Evolutionary conservation across 30 jellyfish, hydroid and myxozoan species (phyloP), one percentile per base, ranked within the genome.

Genomic region (Turritopsis dohrnii): DNA sequence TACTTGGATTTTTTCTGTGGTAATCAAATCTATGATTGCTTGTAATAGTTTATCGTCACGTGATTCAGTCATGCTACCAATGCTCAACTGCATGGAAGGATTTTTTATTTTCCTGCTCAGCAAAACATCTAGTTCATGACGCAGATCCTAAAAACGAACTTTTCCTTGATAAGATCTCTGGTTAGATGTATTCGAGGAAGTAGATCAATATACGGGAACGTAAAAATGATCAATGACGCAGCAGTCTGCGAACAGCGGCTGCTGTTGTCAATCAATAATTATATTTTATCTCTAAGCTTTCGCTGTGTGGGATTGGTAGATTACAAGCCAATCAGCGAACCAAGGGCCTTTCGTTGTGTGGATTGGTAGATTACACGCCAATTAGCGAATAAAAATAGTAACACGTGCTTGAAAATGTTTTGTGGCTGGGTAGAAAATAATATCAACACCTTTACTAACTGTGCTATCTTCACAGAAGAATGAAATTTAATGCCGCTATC

Each of bases 401-500:
- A 5, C 5, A 41, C 60, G 5, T 13, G 13, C 60, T 41, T 41
- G 13, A 41, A 41, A 41, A 41, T 13, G 60, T 3, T 41, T 41
- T 5, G 9, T 41, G 13, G 13, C 60, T 41, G n/a, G 60, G 13
- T 13, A 5, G 60, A 41, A 41, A 5, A 41, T 41, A n/a, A 41
- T 41, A 3, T 41, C 60, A 41, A 5, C 74, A 89, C 96, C 89
- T 90, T 86, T 69, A 90, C 95, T 29, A 90, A 84, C 60, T 85
- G 81, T 1, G 93, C 97, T 21, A 86, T 81, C 85, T 86, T 80
- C 28, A 86, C 82, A 8, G 91, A 71, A n/a, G 97, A 88, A 30
- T 86, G 94, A 73, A 90, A 90, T 53, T 90, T 90, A 25, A 90
- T 90, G 89, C 92, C 82, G 31, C 79, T 89, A 54, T 90, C 97